Conservation (phyloP, 2,888 invertebrate species). For the Asteroscopus sphinx region DNA sequence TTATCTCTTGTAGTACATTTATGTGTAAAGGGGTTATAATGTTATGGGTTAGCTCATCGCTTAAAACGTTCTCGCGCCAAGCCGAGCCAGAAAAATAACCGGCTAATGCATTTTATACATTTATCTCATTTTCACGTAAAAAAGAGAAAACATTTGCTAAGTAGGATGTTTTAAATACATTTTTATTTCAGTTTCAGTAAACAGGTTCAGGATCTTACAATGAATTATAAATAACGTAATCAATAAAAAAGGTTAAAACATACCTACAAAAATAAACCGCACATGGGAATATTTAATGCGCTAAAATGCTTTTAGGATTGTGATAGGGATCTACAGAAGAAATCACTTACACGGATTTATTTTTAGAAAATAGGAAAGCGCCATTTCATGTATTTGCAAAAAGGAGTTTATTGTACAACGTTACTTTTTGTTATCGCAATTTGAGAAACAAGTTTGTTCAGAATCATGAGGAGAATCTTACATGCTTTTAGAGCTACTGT, state of each 20-base stretch:
- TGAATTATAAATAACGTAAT: slow-evolving; percentile 69
- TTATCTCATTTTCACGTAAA: slow-evolving; percentile 44
- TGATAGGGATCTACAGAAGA: slow-evolving; percentile 68
- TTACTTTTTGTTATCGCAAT: too few species aligned
- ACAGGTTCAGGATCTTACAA: slow-evolving; percentile 40
- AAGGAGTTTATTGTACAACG: slow-evolving; percentile 3
- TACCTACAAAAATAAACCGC: slow-evolving; percentile 68
- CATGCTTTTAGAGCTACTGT: too few species aligned
- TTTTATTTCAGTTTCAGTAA: slow-evolving; percentile 29
- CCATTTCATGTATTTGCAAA: slow-evolving; percentile 25
- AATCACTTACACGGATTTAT: slow-evolving; percentile 72
- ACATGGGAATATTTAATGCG: slow-evolving; percentile 73
- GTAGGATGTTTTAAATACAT: slow-evolving; percentile 33
- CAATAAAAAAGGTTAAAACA: slow-evolving; percentile 65
- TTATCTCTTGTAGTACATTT: slow-evolving; percentile 38
- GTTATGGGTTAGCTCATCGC: slow-evolving; percentile 39
- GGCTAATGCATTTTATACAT: slow-evolving; percentile 52
- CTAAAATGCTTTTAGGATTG: slow-evolving; percentile 70
- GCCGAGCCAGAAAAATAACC: slow-evolving; percentile 41
- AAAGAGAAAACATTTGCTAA: slow-evolving; percentile 23
- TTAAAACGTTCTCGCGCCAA: slow-evolving; percentile 40
- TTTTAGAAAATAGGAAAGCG: slow-evolving; percentile 60
- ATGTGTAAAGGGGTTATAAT: slow-evolving; percentile 32
- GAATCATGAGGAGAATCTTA: too few species aligned
- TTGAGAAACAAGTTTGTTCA: too few species aligned